Conservation (phyloP, 2,113 vertebrate species). For the Chlorodrepanis virens region DNA sequence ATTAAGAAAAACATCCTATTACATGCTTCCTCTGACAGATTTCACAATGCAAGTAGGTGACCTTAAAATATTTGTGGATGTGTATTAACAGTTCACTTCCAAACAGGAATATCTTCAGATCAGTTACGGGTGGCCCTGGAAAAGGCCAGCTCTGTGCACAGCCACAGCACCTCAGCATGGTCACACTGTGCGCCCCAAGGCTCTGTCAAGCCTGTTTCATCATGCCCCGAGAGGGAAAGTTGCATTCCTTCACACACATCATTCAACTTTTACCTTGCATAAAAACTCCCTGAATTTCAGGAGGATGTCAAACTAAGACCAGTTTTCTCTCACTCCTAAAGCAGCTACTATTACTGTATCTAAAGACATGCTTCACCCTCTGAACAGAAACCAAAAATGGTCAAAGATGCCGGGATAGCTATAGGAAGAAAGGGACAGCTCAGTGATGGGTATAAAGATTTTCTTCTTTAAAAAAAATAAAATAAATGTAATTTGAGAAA, state of each 20-base stretch:
- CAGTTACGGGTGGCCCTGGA: background rate
- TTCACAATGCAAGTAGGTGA: slow-evolving; percentile 19
- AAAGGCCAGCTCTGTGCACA: background rate
- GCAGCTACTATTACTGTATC: background rate
- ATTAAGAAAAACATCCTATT: slow-evolving; percentile 56
- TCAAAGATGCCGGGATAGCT: background rate
- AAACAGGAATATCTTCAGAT: background rate
- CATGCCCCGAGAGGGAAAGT: background rate
- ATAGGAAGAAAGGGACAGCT: background rate
- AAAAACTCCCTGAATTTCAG: background rate
- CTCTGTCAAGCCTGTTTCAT: background rate
- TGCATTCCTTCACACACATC: background rate
- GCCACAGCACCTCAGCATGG: background rate
- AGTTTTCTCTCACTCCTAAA: background rate
- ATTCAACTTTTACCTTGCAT: background rate
- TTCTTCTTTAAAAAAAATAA: background rate
- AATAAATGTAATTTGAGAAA: background rate
- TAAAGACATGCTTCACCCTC: background rate
- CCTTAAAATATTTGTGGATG: slow-evolving; percentile 32
- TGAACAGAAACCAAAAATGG: background rate
- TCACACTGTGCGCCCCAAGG: background rate
- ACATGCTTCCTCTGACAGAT: slow-evolving; percentile 18
- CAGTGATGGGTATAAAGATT: background rate
- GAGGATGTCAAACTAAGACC: background rate
- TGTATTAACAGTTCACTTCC: slow-evolving; percentile 1